Conservation (phyloP, 2,888 invertebrate species). For the Ditula angustiorana region DNA sequence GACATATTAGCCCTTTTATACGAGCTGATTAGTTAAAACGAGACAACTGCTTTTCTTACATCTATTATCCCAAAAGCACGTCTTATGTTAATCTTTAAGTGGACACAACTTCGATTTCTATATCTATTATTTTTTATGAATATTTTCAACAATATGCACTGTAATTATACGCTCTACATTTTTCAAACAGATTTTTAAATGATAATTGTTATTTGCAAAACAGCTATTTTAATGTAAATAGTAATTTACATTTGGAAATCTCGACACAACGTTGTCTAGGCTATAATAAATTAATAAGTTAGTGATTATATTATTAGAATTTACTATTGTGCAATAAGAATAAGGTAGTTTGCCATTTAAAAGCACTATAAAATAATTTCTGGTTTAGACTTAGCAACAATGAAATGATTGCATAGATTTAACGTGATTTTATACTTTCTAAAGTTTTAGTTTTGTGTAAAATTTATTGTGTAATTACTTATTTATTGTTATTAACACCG, state of each 20-base stretch:
- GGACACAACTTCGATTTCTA: too few species aligned
- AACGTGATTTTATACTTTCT: not conserved
- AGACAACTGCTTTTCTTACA: too few species aligned
- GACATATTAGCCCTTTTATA: too few species aligned
- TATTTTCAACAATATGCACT: not conserved
- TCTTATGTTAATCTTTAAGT: too few species aligned
- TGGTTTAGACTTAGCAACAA: constrained; percentile 12
- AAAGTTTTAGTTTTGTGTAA: not conserved
- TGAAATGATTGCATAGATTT: constrained; percentile 3
- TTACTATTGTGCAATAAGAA: constrained; percentile 34
- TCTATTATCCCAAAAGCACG: too few species aligned
- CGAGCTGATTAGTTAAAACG: too few species aligned
- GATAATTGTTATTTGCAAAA: constrained; percentile 16
- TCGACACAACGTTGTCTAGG: constrained; percentile 22
- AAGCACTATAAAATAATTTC: constrained; percentile 25
- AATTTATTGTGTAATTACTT: not conserved
- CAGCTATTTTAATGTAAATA: constrained; percentile 10
- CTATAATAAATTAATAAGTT: constrained; percentile 21
- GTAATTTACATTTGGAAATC: constrained; percentile 18
- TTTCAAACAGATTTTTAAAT: constrained; percentile 15
- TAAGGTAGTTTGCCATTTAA: constrained; percentile 21
- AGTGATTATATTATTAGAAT: constrained; percentile 24
- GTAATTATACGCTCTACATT: not conserved
- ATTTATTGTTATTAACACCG: too few species aligned
- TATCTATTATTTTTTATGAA: not conserved